Evolutionary conservation across 2,797 vertebrate genomes (phyloP), one percentile per base, ranked within the genome.

Genomic region (Setipinna tenuifilis): DNA sequence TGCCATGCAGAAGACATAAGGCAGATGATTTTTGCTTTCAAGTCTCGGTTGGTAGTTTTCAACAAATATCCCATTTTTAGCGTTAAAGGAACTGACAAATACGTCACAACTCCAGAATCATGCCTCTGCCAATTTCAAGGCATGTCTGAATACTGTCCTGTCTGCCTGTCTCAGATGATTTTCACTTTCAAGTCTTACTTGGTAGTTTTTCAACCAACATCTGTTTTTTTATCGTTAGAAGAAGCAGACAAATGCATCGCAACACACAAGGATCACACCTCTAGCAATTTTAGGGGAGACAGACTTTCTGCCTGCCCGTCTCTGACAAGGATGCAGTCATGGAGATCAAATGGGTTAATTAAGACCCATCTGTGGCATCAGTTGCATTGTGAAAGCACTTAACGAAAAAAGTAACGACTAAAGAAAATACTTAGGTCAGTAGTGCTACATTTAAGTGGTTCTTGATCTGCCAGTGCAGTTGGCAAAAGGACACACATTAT

Each of bases 11-110:
- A 80, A 81, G 83, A 78, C 71, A 44, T 78, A 78, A 78, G 71
- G 71, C 71, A 78, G 71, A 78, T 21, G 7, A n/a, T 78, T 44
- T 78, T 44, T 78, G 31, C 35, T 92, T 91, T 93, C 92, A 91
- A 92, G 92, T 91, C 90, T 92, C 92, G 92, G 92, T 93, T 91
- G 87, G 92, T 92, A 90, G 90, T 92, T 88, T 82, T 87, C 83
- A 41, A 75, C 68, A 71, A 41, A 75, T 75, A 41, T 17, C 68
- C 16, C 17, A 25, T 78, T 41, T 78, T 78, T 78, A 44, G 9
- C 41, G 71, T 41, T 17, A 78, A 41, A 71, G 65, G 44, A 41
- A 19, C 21, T 78, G 17, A 78, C 31, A 75, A 75, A 75, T 35
- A 21, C 31, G 41, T 41, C 71, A 78, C 41, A 35, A 78, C 6